These are phyloP conservation scores for Sylvia atricapilla DNA, from an alignment of 2,113 vertebrate species.

Conservation along the genomic window DNA sequence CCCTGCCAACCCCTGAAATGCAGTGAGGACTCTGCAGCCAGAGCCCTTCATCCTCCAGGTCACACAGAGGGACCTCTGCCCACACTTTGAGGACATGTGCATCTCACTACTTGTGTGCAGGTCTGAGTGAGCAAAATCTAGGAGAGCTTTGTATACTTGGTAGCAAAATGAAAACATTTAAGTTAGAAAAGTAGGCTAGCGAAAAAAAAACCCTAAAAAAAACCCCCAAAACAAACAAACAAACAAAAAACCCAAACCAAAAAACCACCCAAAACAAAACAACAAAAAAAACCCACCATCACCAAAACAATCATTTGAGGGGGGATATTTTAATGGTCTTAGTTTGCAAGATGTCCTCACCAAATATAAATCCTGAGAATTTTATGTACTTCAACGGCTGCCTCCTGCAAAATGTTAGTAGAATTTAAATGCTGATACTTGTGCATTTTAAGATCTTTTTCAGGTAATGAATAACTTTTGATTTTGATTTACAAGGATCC, in stretches of 20 bases:
- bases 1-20: neutral
- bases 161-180: neutral
- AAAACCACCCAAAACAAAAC: too few relatives aligned
- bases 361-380: neutral
- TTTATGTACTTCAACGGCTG: neutral
- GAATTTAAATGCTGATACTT: neutral
- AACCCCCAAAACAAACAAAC: too few relatives aligned
- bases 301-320: neutral
- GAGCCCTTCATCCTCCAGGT: accelerated
- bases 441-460: neutral
- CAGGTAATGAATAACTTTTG: neutral
- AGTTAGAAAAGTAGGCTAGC: neutral
- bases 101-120: neutral
- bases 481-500: neutral
- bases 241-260: too few relatives aligned
- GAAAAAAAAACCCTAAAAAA: neutral
- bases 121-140: neutral
- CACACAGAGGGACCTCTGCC: neutral
- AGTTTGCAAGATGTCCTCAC: neutral
- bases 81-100: accelerated
- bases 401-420: neutral
- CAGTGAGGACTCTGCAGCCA: neutral
- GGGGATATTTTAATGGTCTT: neutral
- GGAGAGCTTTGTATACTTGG: neutral
- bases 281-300: too few relatives aligned